Conservation (phyloP, 2,797 vertebrate species). For the Odontamblyopus rebecca region DNA sequence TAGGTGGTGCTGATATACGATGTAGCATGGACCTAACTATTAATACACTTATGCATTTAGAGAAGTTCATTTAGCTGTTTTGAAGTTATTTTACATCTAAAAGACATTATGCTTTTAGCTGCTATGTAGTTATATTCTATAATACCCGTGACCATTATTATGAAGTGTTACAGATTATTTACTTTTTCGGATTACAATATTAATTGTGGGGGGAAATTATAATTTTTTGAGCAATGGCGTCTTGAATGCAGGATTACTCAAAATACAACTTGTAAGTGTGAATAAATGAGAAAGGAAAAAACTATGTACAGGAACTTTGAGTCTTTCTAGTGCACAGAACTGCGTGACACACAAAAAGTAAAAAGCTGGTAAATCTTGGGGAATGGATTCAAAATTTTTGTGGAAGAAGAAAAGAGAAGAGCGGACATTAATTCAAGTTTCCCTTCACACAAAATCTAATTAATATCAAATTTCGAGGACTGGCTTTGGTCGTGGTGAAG, state of each 20-base stretch:
- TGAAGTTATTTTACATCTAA: background rate
- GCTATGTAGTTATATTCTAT: too few relatives aligned
- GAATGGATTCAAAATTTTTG: background rate
- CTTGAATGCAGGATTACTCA: too few relatives aligned
- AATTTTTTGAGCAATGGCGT: too few relatives aligned
- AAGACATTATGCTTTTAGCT: too few relatives aligned
- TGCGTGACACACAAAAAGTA: too few relatives aligned
- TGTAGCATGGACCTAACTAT: background rate
- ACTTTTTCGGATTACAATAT: too few relatives aligned
- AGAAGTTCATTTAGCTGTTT: constrained; percentile 4
- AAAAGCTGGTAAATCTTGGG: background rate
- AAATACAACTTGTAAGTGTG: too few relatives aligned
- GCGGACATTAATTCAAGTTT: background rate
- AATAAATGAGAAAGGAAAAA: too few relatives aligned
- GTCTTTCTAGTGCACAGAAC: background rate
- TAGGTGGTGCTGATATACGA: constrained; percentile 7
- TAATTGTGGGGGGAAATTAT: too few relatives aligned
- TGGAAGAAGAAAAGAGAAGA: background rate
- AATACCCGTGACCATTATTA: too few relatives aligned
- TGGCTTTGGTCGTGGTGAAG: background rate
- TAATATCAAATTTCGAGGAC: background rate
- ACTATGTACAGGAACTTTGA: background rate
- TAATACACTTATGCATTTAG: constrained; percentile 1
- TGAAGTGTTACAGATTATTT: too few relatives aligned
- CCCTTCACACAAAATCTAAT: background rate